Base-by-base conservation (phyloP, 2,113 vertebrate genomes). In the Grammomys surdaster region DNA sequence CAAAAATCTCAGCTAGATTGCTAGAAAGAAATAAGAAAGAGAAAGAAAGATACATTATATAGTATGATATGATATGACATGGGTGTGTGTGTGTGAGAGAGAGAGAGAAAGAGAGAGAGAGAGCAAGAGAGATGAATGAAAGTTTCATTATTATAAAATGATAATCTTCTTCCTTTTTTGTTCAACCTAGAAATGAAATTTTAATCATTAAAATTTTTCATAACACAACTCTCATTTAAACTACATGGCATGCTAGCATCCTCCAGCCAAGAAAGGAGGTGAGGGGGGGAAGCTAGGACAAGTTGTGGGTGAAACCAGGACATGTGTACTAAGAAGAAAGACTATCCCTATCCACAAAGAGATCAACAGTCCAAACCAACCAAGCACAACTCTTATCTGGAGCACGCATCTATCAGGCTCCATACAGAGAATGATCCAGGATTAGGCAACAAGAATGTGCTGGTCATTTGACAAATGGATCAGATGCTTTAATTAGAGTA, bases 241-340 rank as follows among this genome's bases (percentile, higher is more conserved):
- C 60, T 48, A 88, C 70, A 92, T 80, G 85, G 85, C 28, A 90
- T 43, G 63, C n/a, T 95, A 58, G 75, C 81, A 70, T 1, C 22
- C 85, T 95, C 43, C 17, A 93, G 69, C 58, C 40, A 92, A 92
- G 87, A 95, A 11, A 12, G 58, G n/a, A 88, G 7, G 13, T 28
- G 80, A 31, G 4, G 8, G 9, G 31, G 72, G 19, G 75, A 87
- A 75, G 5, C 48, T 76, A 73, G 80, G 70, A 88, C 56, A 89
- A 36, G 31, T 96, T 93, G 89, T 90, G 84, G 94, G 80, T 95
- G 75, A 96, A 97, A 97, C 70, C 69, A 90, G 88, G 90, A 95
- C 90, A 95, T 20, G 19, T 73, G 80, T 87, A 89, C 56, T 58
- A 87, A 63, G 73, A 81, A 95, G 69, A 78, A 93, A 95, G 22